phyloP scores from a whole-genome alignment of 2,797 vertebrate species.

The Gymnodraco acuticeps region DNA sequence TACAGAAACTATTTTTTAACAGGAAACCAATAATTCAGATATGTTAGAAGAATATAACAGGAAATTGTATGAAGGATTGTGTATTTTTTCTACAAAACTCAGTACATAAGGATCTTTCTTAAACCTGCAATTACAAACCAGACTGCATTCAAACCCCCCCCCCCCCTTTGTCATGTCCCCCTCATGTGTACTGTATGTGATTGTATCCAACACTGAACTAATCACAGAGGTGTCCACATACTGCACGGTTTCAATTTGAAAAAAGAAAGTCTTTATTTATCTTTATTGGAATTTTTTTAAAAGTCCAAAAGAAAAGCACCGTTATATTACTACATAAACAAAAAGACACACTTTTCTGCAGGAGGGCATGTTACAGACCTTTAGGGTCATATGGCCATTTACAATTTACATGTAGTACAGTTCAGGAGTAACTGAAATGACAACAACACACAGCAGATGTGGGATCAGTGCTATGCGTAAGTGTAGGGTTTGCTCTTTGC shows the following conservation, averaged over 20 bases:
- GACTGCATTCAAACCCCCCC: too few relatives aligned
- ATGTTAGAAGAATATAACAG: too few relatives aligned
- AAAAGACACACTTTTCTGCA: not conserved
- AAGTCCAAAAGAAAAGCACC: not conserved
- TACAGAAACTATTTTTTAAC: too few relatives aligned
- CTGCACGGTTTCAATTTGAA: not conserved
- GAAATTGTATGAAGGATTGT: not conserved
- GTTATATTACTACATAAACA: not conserved
- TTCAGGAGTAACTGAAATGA: not conserved
- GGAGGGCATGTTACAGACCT: not conserved
- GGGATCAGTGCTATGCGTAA: not conserved
- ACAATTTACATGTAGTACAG: not conserved
- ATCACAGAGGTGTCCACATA: not conserved
- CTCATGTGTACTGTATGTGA: rapidly evolving
- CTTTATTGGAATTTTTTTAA: not conserved
- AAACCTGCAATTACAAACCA: too few relatives aligned
- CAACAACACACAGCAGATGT: not conserved
- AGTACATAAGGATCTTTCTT: not conserved
- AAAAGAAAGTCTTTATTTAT: not conserved
- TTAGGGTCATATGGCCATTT: too few relatives aligned
- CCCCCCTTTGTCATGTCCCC: not conserved
- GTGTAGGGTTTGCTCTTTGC: not conserved
- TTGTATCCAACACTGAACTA: not conserved
- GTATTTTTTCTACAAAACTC: not conserved
- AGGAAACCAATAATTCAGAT: too few relatives aligned